Base-by-base conservation (phyloP, 2,888 invertebrate species). In the Drosophila glabriapex region DNA sequence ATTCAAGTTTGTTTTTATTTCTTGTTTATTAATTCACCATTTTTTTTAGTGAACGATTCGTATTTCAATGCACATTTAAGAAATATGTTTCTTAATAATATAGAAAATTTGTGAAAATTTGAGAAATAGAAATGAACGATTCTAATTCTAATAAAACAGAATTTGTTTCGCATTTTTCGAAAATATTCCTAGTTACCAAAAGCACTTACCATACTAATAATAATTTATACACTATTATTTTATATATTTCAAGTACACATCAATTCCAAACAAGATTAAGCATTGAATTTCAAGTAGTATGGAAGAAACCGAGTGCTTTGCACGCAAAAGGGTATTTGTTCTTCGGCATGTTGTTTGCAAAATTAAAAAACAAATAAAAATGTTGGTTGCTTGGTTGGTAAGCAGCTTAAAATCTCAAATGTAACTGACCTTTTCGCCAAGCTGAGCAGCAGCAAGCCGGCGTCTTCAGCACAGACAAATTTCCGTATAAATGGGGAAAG, bases 371-470 rank as follows among this genome's bases (percentile, higher is more conserved):
- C 14, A 46, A 43, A 12, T 22, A 43, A 14, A 22, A 46, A 22
- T 22, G 22, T 22, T 46, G 19, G 55, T 29, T 31, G 29, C 5
- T 29, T 29, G 31, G 31, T 31, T 31, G 12, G 55, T 56, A 56
- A 39, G 39, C 22, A 9, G 19, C 19, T 56, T 56, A 19, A 12
- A 46, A 22, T 28, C 22, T 9, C 28, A 46, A 53, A 46, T 37
- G 14, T 50, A 55, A 71, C 41, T 65, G 58, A 43, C 54, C 58
- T 54, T 54, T 33, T 25, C n/a, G 6, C 5, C 33, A 46, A 46
- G 12, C 14, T 33, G 33, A 7, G 22, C 22, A 0, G 19, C 7
- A 25, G 3, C 37, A 35, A 29, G 0, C 39, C 16, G 61, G 3
- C 29, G 31, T 14, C 22, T 37, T 14, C 14, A 1, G 31, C 37